Conservation (phyloP, 2,797 vertebrate species). For the Coregonus suidteri region DNA sequence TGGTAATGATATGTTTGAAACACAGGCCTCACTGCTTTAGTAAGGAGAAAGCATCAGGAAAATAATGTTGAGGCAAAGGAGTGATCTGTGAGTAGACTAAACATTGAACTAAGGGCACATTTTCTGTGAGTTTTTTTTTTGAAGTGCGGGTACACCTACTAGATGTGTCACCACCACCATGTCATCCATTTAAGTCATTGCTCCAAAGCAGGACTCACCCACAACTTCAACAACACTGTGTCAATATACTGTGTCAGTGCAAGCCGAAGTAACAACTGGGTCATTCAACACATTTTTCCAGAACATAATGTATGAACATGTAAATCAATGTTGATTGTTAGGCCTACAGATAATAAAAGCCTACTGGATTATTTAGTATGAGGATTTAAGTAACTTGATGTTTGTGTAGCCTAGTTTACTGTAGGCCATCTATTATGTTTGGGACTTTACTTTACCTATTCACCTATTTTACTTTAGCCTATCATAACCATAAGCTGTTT, state of each 20-base stretch:
- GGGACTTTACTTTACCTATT: not conserved
- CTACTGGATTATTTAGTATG: not conserved
- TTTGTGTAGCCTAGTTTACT: not conserved
- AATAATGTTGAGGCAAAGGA: too few relatives aligned
- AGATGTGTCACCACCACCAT: not conserved
- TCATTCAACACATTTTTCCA: conserved; percentile 1
- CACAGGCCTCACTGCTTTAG: not conserved
- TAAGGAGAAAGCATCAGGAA: too few relatives aligned
- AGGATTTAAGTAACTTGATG: not conserved
- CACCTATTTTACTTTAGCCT: not conserved
- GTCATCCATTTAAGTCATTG: not conserved
- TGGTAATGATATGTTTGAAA: not conserved
- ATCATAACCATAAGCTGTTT: not conserved
- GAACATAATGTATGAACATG: not conserved
- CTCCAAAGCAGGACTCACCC: conserved; percentile 35
- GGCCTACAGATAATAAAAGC: not conserved
- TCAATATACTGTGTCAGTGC: conserved; percentile 35
- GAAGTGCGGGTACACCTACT: not conserved
- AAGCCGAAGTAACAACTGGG: not conserved
- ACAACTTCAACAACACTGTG: conserved; percentile 49
- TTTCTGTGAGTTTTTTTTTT: not conserved
- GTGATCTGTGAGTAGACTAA: not conserved
- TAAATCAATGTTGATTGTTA: not conserved
- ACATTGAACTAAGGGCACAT: not conserved
- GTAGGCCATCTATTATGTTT: not conserved